These are phyloP conservation scores for Morelia viridis DNA, from an alignment of 2,797 vertebrate species.

Conservation along the genomic window DNA sequence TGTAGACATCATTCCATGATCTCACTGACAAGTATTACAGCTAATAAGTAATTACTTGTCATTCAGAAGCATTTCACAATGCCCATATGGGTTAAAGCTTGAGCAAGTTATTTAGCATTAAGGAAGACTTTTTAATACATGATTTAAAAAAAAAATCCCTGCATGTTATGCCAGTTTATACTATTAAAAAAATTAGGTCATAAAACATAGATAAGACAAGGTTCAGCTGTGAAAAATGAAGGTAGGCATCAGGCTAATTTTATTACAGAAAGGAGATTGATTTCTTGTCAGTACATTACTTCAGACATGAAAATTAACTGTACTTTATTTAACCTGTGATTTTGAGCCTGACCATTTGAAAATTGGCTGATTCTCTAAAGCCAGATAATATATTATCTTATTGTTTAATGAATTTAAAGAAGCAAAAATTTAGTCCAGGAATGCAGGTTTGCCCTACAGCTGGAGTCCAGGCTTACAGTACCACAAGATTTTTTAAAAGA, in stretches of 20 bases:
- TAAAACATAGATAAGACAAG: slow-evolving; percentile 58
- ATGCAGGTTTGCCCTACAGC: not conserved
- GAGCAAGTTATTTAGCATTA: slow-evolving; percentile 41
- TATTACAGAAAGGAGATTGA: slow-evolving; percentile 60
- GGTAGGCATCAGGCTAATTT: slow-evolving; percentile 50
- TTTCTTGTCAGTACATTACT: slow-evolving; percentile 49
- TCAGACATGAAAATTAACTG: slow-evolving; percentile 16
- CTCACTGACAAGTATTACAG: slow-evolving; percentile 49
- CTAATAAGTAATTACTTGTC: slow-evolving; percentile 51
- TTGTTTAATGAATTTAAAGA: not conserved
- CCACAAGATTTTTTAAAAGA: not conserved
- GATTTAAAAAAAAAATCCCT: not conserved
- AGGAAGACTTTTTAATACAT: slow-evolving; percentile 40
- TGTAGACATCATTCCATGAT: slow-evolving; percentile 33
- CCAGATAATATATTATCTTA: not conserved
- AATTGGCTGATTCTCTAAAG: not conserved
- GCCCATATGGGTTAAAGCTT: slow-evolving; percentile 12
- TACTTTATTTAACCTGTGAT: slow-evolving; percentile 21
- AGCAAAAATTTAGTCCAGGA: not conserved
- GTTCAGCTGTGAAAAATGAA: slow-evolving; percentile 47
- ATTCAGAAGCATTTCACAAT: slow-evolving; percentile 48
- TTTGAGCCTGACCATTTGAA: not conserved
- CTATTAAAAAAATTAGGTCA: slow-evolving; percentile 53
- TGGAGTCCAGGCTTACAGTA: not conserved
- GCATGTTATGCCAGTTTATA: slow-evolving; percentile 59